A percentile compares a stretch with the other conserved stretches of the same genome.
phyloP scores from a whole-genome alignment of 2,797 vertebrate genomes.

The Poliocrania exsul region DNA sequence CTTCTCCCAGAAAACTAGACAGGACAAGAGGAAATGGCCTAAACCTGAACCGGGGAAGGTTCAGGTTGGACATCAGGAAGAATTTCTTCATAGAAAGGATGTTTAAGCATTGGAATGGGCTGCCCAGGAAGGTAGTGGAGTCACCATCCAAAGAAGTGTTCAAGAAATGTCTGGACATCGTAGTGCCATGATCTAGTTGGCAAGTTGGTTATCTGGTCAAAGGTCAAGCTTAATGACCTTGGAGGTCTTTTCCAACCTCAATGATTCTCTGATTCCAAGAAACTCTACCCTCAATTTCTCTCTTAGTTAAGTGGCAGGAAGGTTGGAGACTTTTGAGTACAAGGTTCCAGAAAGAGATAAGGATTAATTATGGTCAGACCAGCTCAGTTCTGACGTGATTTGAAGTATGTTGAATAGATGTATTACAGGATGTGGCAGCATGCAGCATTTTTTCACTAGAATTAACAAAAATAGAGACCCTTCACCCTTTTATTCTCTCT shows the following conservation, averaged over 20 bases:
- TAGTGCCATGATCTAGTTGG: background rate
- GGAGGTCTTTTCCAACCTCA: background rate
- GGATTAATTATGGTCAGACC: background rate
- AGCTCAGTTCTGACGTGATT: background rate
- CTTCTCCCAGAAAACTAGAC: background rate
- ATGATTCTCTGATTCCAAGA: background rate
- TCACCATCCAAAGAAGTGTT: background rate
- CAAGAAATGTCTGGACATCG: fast-evolving
- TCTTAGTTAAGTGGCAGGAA: background rate
- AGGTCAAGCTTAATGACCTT: background rate
- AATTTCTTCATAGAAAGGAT: background rate
- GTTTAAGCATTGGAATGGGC: background rate
- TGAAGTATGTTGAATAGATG: background rate
- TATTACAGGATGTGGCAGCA: background rate
- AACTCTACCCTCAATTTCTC: background rate
- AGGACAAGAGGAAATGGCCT: background rate
- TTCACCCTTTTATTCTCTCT: background rate
- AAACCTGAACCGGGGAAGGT: background rate
- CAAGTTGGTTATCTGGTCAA: background rate
- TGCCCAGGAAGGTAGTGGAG: background rate
- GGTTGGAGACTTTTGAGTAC: background rate
- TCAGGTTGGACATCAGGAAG: background rate
- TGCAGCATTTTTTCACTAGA: background rate
- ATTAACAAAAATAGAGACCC: background rate
- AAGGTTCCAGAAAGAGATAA: background rate